Evolutionary conservation across 1,140 invertebrate species (phyloP), one percentile per base, ranked within the genome.

Genomic region (Drosophila sechellia): DNA sequence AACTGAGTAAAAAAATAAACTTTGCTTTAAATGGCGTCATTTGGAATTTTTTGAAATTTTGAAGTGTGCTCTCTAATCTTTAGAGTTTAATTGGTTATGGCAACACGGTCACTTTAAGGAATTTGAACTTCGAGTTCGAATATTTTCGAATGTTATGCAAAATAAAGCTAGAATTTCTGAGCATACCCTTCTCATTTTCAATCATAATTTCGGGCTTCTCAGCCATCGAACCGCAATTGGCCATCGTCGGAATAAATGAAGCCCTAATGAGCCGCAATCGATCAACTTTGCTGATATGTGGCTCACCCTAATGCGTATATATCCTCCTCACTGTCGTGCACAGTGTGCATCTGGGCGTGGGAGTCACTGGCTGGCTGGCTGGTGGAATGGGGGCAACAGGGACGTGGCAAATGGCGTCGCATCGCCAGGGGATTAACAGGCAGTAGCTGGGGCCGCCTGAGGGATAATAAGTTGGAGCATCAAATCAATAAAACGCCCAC

Each of bases 401-500:
- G 69, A 66, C 70, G 66, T 64, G 68, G 57, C 75, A 77, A 77
- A 77, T 83, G 70, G 80, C 79, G 64, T 52, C 71, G 70, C 75
- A 75, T 65, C 59, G 80, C 60, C 80, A 66, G 52, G 80, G 63
- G 80, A 83, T 83, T 83, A 83, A 83, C 75, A 43, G 56, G 64
- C 59, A 64, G 43, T 79, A 55, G 43, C 78, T 50, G 63, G 75
- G 70, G 65, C 83, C 71, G 83, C 83, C 79, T 65, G 75, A 81
- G 83, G 83, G 81, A 86, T 86, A 86, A 86, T 86, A 86, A 86
- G 81, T 81, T 86, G 83, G 61, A 81, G 83, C 83, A 86, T 87
- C 83, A 86, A 86, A 86, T 86, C 83, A 86, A 86, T 86, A 87
- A 86, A 86, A 86, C 83, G 83, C 83, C 75, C 60, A 72, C 75